Percentiles rank a stretch among this genome's conserved stretches.
phyloP scores from a whole-genome alignment of 2,113 vertebrate species.

The Datnioides undecimradiatus region DNA sequence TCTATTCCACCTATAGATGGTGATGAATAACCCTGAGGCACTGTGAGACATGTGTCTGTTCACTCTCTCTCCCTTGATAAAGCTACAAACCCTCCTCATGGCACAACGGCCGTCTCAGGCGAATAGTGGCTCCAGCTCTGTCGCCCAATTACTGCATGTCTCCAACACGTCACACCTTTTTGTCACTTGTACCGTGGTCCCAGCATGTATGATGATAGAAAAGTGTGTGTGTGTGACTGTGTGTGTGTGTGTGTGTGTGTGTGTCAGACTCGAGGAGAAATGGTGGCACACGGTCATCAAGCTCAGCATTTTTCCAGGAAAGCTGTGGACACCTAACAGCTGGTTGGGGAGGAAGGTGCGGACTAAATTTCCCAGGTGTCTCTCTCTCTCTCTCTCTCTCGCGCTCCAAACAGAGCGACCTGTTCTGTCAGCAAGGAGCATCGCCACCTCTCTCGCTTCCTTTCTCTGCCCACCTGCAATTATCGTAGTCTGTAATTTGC shows the following conservation, averaged over 20 bases:
- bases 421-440: constrained; percentile 54
- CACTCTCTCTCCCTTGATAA: constrained; percentile 39
- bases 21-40: constrained; percentile 25
- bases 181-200: constrained; percentile 18
- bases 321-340: constrained; percentile 64
- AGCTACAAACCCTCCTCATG: constrained; percentile 16
- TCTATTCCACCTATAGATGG: constrained; percentile 38
- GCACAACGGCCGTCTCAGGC: constrained; percentile 37
- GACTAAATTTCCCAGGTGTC: constrained; percentile 74
- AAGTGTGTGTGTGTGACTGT: too few species aligned
- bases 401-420: constrained; percentile 57
- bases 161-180: constrained; percentile 25
- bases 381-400: constrained; percentile 59
- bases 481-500: constrained; percentile 16
- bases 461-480: constrained; percentile 30
- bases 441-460: background rate
- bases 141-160: constrained; percentile 58
- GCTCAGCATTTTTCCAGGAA: constrained; percentile 47
- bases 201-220: background rate
- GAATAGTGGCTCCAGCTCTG: constrained; percentile 18
- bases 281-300: background rate
- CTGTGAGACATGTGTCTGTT: constrained; percentile 14
- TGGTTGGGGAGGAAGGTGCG: constrained; percentile 52
- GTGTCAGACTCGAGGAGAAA: background rate
- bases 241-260: too few species aligned